These are phyloP conservation scores for Etia nguti DNA, from an alignment of 2,113 vertebrate species.

Conservation along the genomic window DNA sequence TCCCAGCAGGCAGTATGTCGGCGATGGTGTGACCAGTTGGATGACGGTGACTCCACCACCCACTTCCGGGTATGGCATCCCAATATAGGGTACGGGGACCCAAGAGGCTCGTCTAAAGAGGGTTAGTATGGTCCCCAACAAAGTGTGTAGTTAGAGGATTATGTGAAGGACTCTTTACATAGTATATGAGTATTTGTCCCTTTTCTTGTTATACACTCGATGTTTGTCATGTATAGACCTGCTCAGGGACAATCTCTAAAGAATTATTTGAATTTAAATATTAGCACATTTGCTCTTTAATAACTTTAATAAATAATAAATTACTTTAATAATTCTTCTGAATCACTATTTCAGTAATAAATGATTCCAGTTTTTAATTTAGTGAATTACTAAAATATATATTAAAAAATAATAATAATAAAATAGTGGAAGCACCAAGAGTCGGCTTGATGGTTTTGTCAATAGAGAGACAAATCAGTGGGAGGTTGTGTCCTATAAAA, in stretches of 20 bases:
- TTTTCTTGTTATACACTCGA: not conserved
- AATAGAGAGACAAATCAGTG: not conserved
- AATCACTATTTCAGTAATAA: not conserved
- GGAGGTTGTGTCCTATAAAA: not conserved
- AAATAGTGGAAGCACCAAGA: not conserved
- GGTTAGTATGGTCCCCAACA: not conserved
- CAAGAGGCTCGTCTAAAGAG: not conserved
- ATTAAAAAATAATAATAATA: not conserved
- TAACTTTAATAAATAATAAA: not conserved
- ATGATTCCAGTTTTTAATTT: not conserved
- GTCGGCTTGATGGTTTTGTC: not conserved
- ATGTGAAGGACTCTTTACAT: not conserved
- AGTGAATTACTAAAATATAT: not conserved
- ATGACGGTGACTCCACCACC: constrained; percentile 65
- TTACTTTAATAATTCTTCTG: not conserved
- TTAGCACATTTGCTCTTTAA: not conserved
- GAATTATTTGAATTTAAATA: not conserved
- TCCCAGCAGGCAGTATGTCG: constrained; percentile 67
- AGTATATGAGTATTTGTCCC: not conserved
- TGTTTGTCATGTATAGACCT: not conserved
- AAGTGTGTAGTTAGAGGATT: not conserved
- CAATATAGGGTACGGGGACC: constrained; percentile 27
- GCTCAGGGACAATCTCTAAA: not conserved
- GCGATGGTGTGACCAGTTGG: constrained; percentile 57
- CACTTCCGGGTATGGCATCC: constrained; percentile 67